Conservation (phyloP, 2,113 vertebrate species). For the Balaeniceps rex region DNA sequence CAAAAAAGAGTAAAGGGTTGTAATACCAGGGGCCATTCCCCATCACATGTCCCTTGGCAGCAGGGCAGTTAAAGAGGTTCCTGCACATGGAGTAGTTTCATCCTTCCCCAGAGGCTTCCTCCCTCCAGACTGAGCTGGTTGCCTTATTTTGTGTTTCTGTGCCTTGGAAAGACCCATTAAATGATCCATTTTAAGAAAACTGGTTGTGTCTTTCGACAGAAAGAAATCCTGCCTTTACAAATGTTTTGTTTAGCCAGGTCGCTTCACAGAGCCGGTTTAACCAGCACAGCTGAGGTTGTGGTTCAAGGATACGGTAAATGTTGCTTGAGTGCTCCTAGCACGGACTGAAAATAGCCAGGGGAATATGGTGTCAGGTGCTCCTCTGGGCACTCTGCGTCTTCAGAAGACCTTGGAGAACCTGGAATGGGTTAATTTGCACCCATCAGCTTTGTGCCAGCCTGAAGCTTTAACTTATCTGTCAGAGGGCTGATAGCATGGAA, state of each 20-base stretch:
- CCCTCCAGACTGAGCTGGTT: neutral
- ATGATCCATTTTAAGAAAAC: neutral
- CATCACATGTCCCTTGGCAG: neutral
- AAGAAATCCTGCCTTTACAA: neutral
- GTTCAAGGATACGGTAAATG: neutral
- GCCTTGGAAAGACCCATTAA: neutral
- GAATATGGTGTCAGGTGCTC: neutral
- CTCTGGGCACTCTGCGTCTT: neutral
- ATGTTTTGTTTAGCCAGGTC: neutral
- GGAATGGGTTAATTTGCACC: neutral
- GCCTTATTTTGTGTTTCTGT: neutral
- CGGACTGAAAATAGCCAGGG: neutral
- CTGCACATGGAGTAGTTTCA: neutral
- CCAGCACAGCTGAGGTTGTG: neutral
- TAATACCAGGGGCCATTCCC: neutral
- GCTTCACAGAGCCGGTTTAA: neutral
- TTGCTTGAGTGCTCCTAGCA: neutral
- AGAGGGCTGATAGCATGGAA: neutral
- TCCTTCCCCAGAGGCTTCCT: neutral
- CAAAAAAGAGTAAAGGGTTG: neutral
- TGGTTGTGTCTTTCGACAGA: neutral
- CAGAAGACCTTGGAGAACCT: neutral
- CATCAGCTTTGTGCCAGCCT: neutral
- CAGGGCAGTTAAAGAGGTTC: neutral
- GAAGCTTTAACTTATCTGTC: neutral